These are phyloP conservation scores for Pterostichus niger DNA, from an alignment of 2,888 invertebrate genomes.

Conservation along the genomic window DNA sequence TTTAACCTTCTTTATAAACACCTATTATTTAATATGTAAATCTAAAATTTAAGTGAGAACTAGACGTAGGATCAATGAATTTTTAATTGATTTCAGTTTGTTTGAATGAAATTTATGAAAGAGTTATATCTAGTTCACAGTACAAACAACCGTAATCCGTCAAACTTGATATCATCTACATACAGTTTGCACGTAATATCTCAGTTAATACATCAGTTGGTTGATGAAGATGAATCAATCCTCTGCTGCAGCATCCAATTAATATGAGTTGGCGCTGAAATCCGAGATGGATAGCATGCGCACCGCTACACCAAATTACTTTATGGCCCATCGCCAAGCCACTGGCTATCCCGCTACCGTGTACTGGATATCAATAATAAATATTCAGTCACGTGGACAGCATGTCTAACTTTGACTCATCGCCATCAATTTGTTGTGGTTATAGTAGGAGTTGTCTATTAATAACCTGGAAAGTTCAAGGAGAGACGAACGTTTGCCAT, in stretches of 20 bases:
- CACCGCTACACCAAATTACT: slow-evolving; percentile 53
- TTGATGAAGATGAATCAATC: slow-evolving; percentile 48
- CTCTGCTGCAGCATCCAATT: slow-evolving; percentile 40
- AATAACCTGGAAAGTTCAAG: slow-evolving; percentile 60
- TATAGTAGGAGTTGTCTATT: slow-evolving; percentile 28
- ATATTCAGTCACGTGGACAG: not conserved
- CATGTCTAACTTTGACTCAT: slow-evolving; percentile 33
- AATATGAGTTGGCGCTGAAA: slow-evolving; percentile 43
- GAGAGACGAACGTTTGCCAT: slow-evolving; percentile 26
- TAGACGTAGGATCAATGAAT: too few relatives aligned
- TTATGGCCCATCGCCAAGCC: slow-evolving; percentile 57
- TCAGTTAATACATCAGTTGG: slow-evolving; percentile 26
- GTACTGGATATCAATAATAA: slow-evolving; percentile 34
- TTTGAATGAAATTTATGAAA: too few relatives aligned
- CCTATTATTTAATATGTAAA: too few relatives aligned
- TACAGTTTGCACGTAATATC: slow-evolving; percentile 28
- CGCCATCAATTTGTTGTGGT: slow-evolving; percentile 28
- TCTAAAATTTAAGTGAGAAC: too few relatives aligned
- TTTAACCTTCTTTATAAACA: too few relatives aligned
- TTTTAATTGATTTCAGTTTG: too few relatives aligned
- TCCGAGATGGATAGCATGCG: slow-evolving; percentile 41
- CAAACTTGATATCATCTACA: not conserved
- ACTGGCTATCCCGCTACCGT: not conserved
- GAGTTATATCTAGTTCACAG: too few relatives aligned
- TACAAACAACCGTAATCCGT: not conserved